These are phyloP conservation scores for Drosophila borborema DNA, from an alignment of 2,888 invertebrate genomes.

Conservation along the genomic window DNA sequence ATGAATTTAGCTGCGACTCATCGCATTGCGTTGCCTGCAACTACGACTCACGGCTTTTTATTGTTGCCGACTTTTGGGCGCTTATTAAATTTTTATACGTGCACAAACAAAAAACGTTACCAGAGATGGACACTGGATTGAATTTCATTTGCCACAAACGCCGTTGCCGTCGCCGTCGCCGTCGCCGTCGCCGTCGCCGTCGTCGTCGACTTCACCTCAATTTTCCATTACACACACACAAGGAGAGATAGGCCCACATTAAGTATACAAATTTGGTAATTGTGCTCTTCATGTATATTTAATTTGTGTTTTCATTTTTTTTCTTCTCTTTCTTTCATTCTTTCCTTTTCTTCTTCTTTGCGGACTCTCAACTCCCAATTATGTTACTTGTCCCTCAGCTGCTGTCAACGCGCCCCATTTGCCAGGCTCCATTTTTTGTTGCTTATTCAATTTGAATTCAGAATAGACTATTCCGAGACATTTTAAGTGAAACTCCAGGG, in stretches of 20 bases:
- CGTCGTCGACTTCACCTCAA: background rate
- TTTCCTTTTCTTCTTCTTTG: background rate
- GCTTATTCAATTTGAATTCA: conserved; percentile 10
- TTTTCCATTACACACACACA: conserved; percentile 19
- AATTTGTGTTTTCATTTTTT: conserved; percentile 49
- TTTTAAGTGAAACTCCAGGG: background rate
- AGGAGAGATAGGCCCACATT: conserved; percentile 30
- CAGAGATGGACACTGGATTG: conserved; percentile 66
- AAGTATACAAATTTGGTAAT: conserved; percentile 70
- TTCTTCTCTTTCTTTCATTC: background rate
- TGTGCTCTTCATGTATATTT: conserved; percentile 73
- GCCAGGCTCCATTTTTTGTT: conserved; percentile 3
- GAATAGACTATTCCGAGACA: background rate
- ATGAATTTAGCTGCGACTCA: conserved; percentile 41
- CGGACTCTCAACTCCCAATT: background rate
- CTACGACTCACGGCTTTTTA: conserved; percentile 53
- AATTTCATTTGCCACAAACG: conserved; percentile 54
- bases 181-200: background rate
- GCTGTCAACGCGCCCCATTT: conserved; percentile 12
- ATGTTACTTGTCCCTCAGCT: conserved; percentile 1
- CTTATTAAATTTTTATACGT: conserved; percentile 75
- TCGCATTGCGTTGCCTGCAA: conserved; percentile 10
- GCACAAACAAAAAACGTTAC: conserved; percentile 28
- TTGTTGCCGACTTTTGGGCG: conserved; percentile 64
- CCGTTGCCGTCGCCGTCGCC: background rate